Percentiles rank a stretch among this genome's conserved stretches.
These are phyloP conservation scores for Polydrusus pterygomalis DNA, from an alignment of 2,888 invertebrate genomes.

Conservation along the genomic window DNA sequence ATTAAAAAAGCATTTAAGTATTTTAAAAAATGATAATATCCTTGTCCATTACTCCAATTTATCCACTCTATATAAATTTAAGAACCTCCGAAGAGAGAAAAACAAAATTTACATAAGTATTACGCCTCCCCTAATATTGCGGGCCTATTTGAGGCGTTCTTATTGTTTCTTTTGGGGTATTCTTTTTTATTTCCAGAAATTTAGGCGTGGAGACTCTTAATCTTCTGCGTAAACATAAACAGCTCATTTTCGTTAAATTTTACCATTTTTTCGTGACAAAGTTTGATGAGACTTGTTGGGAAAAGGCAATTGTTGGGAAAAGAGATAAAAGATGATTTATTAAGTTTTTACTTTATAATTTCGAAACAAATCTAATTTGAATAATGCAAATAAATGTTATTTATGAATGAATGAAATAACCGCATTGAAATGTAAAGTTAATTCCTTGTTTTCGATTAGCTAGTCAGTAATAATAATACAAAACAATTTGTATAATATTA, in stretches of 20 bases:
- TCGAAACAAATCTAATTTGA: too few species aligned
- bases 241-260: conserved; percentile 11
- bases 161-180: conserved; percentile 13
- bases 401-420: too few species aligned
- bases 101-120: conserved; percentile 19
- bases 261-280: conserved; percentile 13
- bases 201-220: conserved; percentile 10
- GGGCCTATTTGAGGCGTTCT: conserved; percentile 14
- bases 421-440: too few species aligned
- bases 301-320: not conserved
- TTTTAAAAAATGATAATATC: not conserved
- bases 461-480: too few species aligned
- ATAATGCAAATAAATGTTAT: too few species aligned
- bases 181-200: conserved; percentile 16
- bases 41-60: not conserved
- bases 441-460: too few species aligned
- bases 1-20: not conserved
- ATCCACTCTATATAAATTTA: conserved; percentile 16
- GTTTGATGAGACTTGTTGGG: conserved; percentile 12
- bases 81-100: conserved; percentile 3
- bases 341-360: not conserved
- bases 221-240: conserved; percentile 20
- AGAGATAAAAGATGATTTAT: conserved; percentile 6
- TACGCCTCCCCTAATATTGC: conserved; percentile 9
- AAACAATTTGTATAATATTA: too few species aligned